A percentile compares a stretch with the other conserved stretches of the same genome.
These are phyloP conservation scores for Bambusicola thoracicus DNA, from an alignment of 2,113 vertebrate species.

Conservation along the genomic window DNA sequence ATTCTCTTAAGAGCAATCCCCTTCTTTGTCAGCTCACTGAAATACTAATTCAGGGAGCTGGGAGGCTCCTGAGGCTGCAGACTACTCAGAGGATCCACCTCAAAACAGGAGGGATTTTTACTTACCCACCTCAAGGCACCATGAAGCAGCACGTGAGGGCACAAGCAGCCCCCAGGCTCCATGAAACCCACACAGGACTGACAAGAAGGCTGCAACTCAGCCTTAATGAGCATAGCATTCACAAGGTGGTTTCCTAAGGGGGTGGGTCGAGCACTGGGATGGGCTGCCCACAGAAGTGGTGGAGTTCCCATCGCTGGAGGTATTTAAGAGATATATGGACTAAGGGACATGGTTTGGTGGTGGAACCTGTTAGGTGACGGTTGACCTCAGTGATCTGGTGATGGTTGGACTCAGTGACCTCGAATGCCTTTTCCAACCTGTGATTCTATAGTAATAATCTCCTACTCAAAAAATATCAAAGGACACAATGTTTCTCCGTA, in stretches of 20 bases:
- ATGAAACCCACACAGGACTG: neutral
- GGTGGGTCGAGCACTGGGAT: neutral
- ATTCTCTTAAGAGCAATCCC: neutral
- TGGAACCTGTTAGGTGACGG: neutral
- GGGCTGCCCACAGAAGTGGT: neutral
- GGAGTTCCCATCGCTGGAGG: neutral
- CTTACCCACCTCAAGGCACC: fast-evolving
- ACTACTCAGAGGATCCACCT: neutral
- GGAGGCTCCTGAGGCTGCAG: neutral
- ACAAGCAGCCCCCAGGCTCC: neutral
- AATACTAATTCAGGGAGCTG: neutral
- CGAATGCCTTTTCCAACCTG: neutral
- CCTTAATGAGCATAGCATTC: neutral
- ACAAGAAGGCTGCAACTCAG: neutral
- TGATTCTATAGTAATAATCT: neutral
- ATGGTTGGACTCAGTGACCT: neutral
- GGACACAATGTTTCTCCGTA: neutral
- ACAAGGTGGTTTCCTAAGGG: neutral
- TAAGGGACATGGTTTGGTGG: neutral
- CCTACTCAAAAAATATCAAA: neutral
- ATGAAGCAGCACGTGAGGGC: neutral
- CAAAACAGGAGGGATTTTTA: neutral
- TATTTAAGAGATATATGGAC: neutral
- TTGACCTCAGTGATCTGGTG: too few species aligned
- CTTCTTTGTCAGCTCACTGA: neutral